Evolutionary conservation across 1,140 invertebrate species (phyloP), one percentile per base, ranked within the genome.

Genomic region (Drepana arcuata): DNA sequence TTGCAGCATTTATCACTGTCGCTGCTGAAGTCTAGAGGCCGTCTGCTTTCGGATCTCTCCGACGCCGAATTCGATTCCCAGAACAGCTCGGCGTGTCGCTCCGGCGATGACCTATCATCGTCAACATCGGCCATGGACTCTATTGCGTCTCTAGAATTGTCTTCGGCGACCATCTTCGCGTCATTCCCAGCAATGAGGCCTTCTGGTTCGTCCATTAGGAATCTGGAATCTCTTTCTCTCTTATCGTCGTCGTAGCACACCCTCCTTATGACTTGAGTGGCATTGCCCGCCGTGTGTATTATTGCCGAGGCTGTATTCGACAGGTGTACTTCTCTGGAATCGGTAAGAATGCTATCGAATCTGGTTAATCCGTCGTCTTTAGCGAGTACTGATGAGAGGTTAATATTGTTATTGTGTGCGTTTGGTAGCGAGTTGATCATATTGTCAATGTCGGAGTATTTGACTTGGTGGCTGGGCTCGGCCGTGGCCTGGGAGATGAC

Each of bases 1-100:
- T 83, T 84, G 43, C 79, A 83, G 35, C 81, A 83, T 28, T 83
- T 83, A 34, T 84, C 80, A 39, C 77, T 83, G 45, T 84, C 83
- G 30, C 72, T 80, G 30, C 79, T 83, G 27, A 80, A 84, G 41
- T 83, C 80, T 7, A 83, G 32, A 0, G 68, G 69, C 7, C 79
- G 46, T 1, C 66, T 50, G 24, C 67, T 47, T 11, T 80, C 73
- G 0, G 64, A 71, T n/a, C 74, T 59, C 30, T 77, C 74, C 0
- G 70, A 77, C 1, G 70, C 58, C 0, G 77, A 78, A 23, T 74
- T 81, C 0, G 77, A 75, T 32, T 84, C 81, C 83, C 83, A 84
- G 36, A 82, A 84, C 10, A 83, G 41, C 38, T 83, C 81, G 1
- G 70, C 44, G 38, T 75, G 65, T 12, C 73, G 52, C 34, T 84